Evolutionary conservation across 2,113 vertebrate species (phyloP).

Genomic region (Spilogale gracilis): DNA sequence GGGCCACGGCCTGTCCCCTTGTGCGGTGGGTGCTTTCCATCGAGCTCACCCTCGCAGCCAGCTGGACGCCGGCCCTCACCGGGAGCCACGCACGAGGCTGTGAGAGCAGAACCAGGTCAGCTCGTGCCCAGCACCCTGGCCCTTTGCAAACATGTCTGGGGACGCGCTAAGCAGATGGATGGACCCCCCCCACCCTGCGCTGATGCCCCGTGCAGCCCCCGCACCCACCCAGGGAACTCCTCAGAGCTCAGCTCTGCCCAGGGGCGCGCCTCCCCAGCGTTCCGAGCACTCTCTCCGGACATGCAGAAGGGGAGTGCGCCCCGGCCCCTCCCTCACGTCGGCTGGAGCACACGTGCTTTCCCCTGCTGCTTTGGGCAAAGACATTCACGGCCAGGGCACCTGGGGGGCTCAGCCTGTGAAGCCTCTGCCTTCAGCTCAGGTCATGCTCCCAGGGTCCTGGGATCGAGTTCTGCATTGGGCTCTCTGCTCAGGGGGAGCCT

Average conservation of each 20-base stretch:
- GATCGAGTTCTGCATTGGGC: fast-evolving
- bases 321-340: not conserved
- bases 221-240: fast-evolving
- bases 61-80: not conserved
- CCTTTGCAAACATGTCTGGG: not conserved
- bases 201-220: not conserved
- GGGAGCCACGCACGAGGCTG: not conserved
- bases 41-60: not conserved
- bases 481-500: too few species aligned
- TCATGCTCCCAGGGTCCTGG: too few species aligned
- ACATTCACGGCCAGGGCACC: too few species aligned
- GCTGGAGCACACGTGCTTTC: not conserved
- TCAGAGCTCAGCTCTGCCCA: not conserved
- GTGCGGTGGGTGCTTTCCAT: not conserved
- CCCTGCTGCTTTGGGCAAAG: not conserved
- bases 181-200: fast-evolving
- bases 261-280: not conserved
- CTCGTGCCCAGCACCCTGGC: not conserved
- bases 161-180: not conserved
- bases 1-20: not conserved
- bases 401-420: too few species aligned
- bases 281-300: not conserved
- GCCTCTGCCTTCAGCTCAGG: too few species aligned
- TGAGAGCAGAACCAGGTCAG: not conserved
- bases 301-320: not conserved